A percentile compares a stretch with the other conserved stretches of the same genome.
phyloP scores from a whole-genome alignment of 1,140 invertebrate genomes.

The Trissolcus basalis region DNA sequence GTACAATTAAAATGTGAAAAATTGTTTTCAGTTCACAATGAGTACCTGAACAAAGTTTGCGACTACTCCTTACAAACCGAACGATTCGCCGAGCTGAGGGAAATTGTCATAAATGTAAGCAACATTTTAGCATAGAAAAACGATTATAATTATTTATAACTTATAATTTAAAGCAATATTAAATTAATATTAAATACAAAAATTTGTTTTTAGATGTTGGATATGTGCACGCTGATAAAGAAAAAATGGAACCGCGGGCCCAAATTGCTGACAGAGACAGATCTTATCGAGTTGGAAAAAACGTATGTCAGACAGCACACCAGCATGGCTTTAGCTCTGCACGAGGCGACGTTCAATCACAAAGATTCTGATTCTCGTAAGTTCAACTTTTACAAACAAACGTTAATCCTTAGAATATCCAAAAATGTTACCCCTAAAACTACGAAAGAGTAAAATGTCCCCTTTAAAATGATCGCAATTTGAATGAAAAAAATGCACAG shows the following conservation, averaged over 20 bases:
- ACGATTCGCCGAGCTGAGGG: conserved; percentile 67
- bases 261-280: conserved; percentile 54
- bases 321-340: conserved; percentile 68
- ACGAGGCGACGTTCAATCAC: conserved; percentile 70
- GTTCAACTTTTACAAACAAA: conserved; percentile 25
- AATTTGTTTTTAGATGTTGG: conserved; percentile 68
- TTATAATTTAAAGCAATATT: not conserved
- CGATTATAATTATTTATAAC: not conserved
- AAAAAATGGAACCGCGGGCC: conserved; percentile 67
- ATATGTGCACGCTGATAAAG: conserved; percentile 70
- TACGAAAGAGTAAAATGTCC: too few species aligned
- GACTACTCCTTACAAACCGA: conserved; percentile 72
- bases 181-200: conserved; percentile 9
- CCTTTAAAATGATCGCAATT: too few species aligned
- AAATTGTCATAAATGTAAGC: conserved; percentile 69
- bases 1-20: too few species aligned
- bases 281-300: conserved; percentile 67
- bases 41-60: conserved; percentile 71
- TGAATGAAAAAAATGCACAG: too few species aligned
- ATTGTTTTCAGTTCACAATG: conserved; percentile 69
- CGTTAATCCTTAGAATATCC: too few species aligned
- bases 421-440: too few species aligned
- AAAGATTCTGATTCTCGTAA: conserved; percentile 73
- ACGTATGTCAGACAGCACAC: conserved; percentile 73
- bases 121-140: conserved; percentile 14